These are phyloP conservation scores for Apotomis betuletana DNA, from an alignment of 2,888 invertebrate species.

Conservation along the genomic window DNA sequence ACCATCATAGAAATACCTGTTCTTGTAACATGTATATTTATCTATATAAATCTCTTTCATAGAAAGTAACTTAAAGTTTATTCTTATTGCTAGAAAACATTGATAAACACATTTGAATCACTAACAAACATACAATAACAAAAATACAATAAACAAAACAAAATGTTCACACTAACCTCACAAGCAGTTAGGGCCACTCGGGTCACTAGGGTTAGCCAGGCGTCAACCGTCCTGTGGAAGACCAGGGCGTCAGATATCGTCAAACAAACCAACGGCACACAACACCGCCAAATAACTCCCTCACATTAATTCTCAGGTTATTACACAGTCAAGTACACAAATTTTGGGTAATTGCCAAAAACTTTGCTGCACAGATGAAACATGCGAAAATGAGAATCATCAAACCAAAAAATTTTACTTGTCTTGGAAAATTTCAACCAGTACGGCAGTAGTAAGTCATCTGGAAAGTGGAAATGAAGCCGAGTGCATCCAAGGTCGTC, in stretches of 20 bases:
- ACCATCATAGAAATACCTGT: too few species aligned
- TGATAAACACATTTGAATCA: conserved; percentile 43
- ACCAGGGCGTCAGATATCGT: conserved; percentile 67
- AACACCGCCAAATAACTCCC: conserved; percentile 53
- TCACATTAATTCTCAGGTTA: conserved; percentile 61
- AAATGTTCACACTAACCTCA: conserved; percentile 72
- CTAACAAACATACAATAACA: conserved; percentile 42
- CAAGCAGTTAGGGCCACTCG: conserved; percentile 80
- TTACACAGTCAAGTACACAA: conserved; percentile 77
- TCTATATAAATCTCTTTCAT: too few species aligned
- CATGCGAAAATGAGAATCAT: conserved; percentile 73
- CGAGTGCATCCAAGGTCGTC: conserved; percentile 51
- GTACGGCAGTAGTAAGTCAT: conserved; percentile 60
- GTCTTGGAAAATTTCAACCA: conserved; percentile 32
- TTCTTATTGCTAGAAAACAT: not conserved
- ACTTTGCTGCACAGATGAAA: conserved; percentile 65
- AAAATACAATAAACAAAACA: conserved; percentile 48
- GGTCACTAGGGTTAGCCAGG: conserved; percentile 75
- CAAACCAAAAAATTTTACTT: conserved; percentile 58
- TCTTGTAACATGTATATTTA: too few species aligned
- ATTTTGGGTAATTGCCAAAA: conserved; percentile 73
- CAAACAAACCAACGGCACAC: conserved; percentile 50
- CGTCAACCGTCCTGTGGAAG: conserved; percentile 79
- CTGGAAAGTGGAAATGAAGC: conserved; percentile 55
- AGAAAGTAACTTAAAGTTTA: too few species aligned